phyloP scores from a whole-genome alignment of 53 echinoderm and acorn worm genomes.

The Astropecten irregularis region DNA sequence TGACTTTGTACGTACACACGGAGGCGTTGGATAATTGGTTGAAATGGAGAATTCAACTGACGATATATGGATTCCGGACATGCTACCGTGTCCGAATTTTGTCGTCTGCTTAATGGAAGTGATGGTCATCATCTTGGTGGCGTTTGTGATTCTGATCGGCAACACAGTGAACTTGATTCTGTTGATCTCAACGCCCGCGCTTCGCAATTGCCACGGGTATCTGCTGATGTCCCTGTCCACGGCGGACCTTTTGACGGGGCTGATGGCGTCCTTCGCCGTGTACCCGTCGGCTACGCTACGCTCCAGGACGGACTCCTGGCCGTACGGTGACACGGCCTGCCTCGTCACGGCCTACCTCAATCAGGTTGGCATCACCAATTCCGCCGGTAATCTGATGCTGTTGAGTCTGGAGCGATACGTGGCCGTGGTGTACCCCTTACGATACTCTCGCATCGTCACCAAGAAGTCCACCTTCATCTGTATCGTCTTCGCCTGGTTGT shows the following conservation, averaged over 20 bases:
- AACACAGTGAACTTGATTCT: constrained; percentile 5
- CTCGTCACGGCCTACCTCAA: constrained; percentile 4
- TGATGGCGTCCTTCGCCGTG: not conserved
- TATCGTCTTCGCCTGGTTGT: constrained; percentile 3
- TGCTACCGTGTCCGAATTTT: not conserved
- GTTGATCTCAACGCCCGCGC: constrained; percentile 3
- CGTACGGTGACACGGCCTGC: constrained; percentile 35
- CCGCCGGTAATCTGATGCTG: not conserved
- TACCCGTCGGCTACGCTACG: constrained; percentile 28
- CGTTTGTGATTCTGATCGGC: not conserved
- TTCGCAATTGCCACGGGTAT: constrained; percentile 37
- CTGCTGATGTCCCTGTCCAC: constrained; percentile 25
- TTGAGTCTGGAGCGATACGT: constrained; percentile 36
- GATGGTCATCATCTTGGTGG: constrained; percentile 10
- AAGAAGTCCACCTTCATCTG: not conserved
- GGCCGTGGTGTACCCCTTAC: constrained; percentile 15
- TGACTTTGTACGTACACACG: no score
- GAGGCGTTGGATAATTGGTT: no score
- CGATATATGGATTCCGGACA: not conserved
- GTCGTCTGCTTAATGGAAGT: constrained; percentile 18
- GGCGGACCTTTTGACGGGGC: constrained; percentile 26
- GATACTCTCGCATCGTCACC: constrained; percentile 10
- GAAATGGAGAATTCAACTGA: constrained; percentile 14
- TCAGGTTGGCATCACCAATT: not conserved
- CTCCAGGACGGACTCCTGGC: constrained; percentile 9